Percentiles rank a stretch among this genome's conserved stretches.
These are phyloP conservation scores for Nilaparvata lugens DNA, from an alignment of 1,140 invertebrate species.

Conservation along the genomic window DNA sequence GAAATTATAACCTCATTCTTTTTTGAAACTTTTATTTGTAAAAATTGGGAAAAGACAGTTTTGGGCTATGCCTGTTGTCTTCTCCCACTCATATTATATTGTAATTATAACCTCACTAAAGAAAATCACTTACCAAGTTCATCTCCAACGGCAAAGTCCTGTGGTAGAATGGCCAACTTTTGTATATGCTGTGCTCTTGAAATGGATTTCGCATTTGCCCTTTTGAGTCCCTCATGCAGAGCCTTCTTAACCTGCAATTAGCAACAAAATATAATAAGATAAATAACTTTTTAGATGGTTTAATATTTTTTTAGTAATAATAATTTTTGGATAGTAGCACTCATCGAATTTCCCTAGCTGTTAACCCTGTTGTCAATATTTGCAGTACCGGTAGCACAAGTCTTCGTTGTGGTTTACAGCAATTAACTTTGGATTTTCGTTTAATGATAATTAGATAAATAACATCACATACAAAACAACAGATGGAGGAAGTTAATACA, in stretches of 20 bases:
- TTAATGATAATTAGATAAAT: too few relatives aligned
- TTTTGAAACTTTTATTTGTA: too few relatives aligned
- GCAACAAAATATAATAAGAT: background rate
- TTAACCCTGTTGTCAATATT: too few relatives aligned
- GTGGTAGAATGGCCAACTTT: slow-evolving; percentile 80
- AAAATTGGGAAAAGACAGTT: too few relatives aligned
- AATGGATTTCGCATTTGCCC: slow-evolving; percentile 66
- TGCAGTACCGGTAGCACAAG: background rate
- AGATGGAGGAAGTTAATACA: too few relatives aligned
- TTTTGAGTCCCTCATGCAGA: slow-evolving; percentile 67
- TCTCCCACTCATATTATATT: too few relatives aligned
- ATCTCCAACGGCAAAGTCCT: slow-evolving; percentile 81
- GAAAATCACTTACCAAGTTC: slow-evolving; percentile 61
- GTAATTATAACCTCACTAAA: background rate
- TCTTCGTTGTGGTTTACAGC: background rate
- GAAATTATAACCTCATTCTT: too few relatives aligned
- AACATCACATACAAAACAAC: too few relatives aligned
- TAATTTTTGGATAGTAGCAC: background rate
- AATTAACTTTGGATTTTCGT: too few relatives aligned
- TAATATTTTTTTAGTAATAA: background rate
- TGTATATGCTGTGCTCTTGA: slow-evolving; percentile 85
- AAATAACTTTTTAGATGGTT: background rate
- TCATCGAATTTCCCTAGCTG: too few relatives aligned
- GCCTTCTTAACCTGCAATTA: slow-evolving; percentile 50
- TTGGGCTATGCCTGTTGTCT: too few relatives aligned